These are phyloP conservation scores for Hylaeus anthracinus DNA, from an alignment of 1,140 invertebrate genomes.

Conservation along the genomic window DNA sequence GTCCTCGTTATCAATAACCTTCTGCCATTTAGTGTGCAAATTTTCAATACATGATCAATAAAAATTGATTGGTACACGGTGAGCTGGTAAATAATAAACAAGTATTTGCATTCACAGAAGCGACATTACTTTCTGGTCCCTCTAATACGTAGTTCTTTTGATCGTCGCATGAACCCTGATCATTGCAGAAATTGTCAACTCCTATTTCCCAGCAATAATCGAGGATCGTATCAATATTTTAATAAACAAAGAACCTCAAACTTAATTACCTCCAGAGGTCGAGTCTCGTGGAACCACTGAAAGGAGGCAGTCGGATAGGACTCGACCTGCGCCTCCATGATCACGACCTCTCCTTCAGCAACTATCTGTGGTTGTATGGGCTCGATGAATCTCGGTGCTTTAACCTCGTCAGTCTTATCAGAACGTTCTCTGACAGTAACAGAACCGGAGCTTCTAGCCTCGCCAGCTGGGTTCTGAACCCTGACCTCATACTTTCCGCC, in stretches of 20 bases:
- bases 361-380: constrained; percentile 87
- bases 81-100: too few species aligned
- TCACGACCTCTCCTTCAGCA: constrained; percentile 87
- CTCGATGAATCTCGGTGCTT: constrained; percentile 88
- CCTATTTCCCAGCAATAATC: too few species aligned
- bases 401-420: constrained; percentile 82
- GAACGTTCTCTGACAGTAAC: constrained; percentile 84
- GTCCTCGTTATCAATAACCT: too few species aligned
- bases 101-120: too few species aligned
- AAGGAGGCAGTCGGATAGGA: constrained; percentile 91
- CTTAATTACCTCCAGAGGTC: constrained; percentile 78
- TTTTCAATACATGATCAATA: too few species aligned
- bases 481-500: constrained; percentile 92
- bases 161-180: too few species aligned
- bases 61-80: too few species aligned
- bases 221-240: too few species aligned
- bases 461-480: constrained; percentile 87
- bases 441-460: constrained; percentile 89
- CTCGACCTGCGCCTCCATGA: constrained; percentile 89
- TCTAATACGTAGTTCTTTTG: too few species aligned
- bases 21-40: too few species aligned
- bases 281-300: constrained; percentile 90
- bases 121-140: too few species aligned
- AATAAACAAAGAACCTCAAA: not conserved
- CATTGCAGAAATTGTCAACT: too few species aligned